Conservation (phyloP, 2,113 vertebrate species). For the Bostrychus sinensis region DNA sequence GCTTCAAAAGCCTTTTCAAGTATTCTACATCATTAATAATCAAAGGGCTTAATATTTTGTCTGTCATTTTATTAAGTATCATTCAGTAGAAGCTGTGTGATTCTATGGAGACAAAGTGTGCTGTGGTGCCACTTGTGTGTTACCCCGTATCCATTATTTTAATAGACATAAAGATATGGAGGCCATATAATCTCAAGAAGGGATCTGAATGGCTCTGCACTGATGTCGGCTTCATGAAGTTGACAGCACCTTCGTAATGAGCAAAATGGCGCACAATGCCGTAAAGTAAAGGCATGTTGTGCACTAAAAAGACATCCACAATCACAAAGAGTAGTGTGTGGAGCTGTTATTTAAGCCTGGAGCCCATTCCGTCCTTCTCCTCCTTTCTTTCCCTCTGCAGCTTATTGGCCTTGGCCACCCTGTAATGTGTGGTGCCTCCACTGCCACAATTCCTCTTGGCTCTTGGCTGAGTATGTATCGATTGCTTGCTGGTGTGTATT, state of each 20-base stretch:
- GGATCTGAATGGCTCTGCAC: constrained; percentile 48
- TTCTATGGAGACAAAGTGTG: constrained; percentile 72
- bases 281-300: constrained; percentile 39
- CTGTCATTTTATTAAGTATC: constrained; percentile 66
- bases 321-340: constrained; percentile 36
- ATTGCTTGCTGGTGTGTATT: constrained; percentile 79
- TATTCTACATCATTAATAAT: too few relatives aligned
- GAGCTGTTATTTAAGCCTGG: constrained; percentile 62
- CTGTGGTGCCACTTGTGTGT: constrained; percentile 47
- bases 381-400: constrained; percentile 53
- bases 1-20: too few relatives aligned
- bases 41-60: too few relatives aligned
- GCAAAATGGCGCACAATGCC: neutral
- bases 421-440: constrained; percentile 76
- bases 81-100: constrained; percentile 64
- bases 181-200: constrained; percentile 51
- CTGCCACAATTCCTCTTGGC: constrained; percentile 80
- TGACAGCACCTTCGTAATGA: constrained; percentile 53
- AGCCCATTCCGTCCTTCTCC: constrained; percentile 56
- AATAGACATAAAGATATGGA: constrained; percentile 62
- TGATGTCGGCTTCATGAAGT: constrained; percentile 42
- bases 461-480: constrained; percentile 77
- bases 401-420: constrained; percentile 77
- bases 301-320: constrained; percentile 16
- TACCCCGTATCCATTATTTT: constrained; percentile 51